These are phyloP conservation scores for Sus scrofa DNA, from an alignment of 2,113 vertebrate species.

Conservation along the genomic window DNA sequence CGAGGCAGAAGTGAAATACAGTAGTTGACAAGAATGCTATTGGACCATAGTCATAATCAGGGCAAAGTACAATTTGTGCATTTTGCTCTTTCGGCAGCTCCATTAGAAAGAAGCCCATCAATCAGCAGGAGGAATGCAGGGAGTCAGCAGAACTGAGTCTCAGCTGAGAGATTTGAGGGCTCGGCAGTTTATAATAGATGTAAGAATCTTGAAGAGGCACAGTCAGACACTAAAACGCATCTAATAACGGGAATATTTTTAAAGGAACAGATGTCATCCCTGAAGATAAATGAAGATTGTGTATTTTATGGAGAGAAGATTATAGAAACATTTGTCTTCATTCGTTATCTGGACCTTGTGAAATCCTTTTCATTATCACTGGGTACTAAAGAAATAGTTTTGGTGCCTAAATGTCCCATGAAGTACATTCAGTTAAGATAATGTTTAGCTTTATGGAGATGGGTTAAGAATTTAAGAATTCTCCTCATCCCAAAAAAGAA, in stretches of 20 bases:
- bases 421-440: conserved; percentile 61
- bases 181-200: conserved; percentile 70
- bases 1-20: conserved; percentile 38
- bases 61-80: conserved; percentile 46
- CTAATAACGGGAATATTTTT: conserved; percentile 77
- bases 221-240: conserved; percentile 59
- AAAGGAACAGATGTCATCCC: conserved; percentile 65
- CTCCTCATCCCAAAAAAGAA: neutral
- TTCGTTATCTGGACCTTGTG: conserved; percentile 68
- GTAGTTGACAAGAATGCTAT: conserved; percentile 30
- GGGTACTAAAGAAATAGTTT: conserved; percentile 71
- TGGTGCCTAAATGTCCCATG: neutral
- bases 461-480: neutral
- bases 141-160: conserved; percentile 76
- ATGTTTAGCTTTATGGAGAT: neutral
- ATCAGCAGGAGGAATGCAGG: neutral
- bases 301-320: neutral
- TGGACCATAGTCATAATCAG: neutral
- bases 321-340: conserved; percentile 57
- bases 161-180: conserved; percentile 72
- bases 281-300: conserved; percentile 70
- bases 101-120: conserved; percentile 68
- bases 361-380: conserved; percentile 78
- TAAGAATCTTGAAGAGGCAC: conserved; percentile 38
- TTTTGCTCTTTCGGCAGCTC: conserved; percentile 48